Base-by-base conservation (phyloP, 1,140 invertebrate genomes). In the Aphelenchoides besseyi region DNA sequence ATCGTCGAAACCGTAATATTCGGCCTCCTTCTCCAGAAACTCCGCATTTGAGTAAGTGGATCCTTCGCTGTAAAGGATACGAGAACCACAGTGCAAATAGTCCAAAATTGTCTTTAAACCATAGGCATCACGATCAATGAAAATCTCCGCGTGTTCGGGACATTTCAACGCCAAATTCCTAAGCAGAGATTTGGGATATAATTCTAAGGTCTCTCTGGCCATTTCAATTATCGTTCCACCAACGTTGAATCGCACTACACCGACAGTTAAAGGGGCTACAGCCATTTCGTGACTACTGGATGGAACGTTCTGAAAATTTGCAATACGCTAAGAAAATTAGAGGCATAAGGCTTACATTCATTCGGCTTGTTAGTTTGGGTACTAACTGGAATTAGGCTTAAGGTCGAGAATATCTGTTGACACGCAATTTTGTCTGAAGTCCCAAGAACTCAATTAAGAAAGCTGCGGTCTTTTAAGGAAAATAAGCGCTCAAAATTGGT, bases 1-100 rank as follows among this genome's bases (percentile, higher is more conserved):
- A 33, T 70, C 69, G n/a, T 69, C 66, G 29, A 70, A 32, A 26
- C 69, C 69, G 33, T 70, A 70, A 23, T 37, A 70, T 52, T 70
- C 53, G 3, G 69, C 69, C 48, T 70, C 69, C 23, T 55, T 33
- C 32, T 70, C 69, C 3, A 70, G 29, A 33, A 61, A 69, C 9
- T 70, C 69, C 3, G 53, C 54, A 70, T 66, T 66, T 1, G 63
- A 12, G 1, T 16, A n/a, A 18, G 63, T 66, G 16, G 53, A 69
- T 28, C 53, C 12, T 18, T 70, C 69, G 23, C 23, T 55, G 32
- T 70, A 70, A 26, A 69, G 28, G n/a, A 68, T 37, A 3, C 63
- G 55, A 29, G 32, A 30, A 8, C 69, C 53, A 18, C 59, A 70
- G 9, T 48, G 23, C 26, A 70, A 35, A 32, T 32, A 70, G 29